phyloP scores from a whole-genome alignment of 2,888 invertebrate species.

The Synanthedon vespiformis region DNA sequence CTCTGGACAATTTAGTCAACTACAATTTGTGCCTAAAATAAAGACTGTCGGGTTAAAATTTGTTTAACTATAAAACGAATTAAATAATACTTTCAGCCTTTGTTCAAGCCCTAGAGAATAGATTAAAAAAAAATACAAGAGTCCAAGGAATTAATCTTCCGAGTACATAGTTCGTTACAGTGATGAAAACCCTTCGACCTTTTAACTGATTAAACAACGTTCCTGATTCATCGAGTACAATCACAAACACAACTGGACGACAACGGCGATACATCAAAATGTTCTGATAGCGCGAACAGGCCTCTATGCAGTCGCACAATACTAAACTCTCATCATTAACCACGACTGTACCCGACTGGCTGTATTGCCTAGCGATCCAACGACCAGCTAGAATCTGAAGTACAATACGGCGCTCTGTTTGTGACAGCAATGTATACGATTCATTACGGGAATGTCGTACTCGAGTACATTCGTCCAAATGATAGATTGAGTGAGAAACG shows the following conservation, averaged over 20 bases:
- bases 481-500: slow-evolving; percentile 9
- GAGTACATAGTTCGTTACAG: not conserved
- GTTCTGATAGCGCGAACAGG: slow-evolving; percentile 7
- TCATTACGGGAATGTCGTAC: not conserved
- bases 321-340: not conserved
- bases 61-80: no score
- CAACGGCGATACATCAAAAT: slow-evolving; percentile 9
- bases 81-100: no score
- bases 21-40: no score
- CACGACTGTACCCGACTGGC: no score
- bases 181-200: not conserved
- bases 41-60: no score
- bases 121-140: no score
- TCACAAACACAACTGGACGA: slow-evolving; percentile 2
- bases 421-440: slow-evolving; percentile 1
- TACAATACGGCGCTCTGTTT: no score
- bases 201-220: not conserved
- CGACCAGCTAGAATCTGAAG: no score
- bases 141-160: no score
- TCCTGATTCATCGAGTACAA: not conserved
- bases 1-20: no score
- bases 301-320: slow-evolving; percentile 1
- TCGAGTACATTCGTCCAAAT: slow-evolving; percentile 1
- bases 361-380: no score
- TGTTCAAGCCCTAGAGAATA: no score